Percentiles rank a stretch among this genome's conserved stretches.
These are phyloP conservation scores for Isotomurus palustris DNA, from an alignment of 2,888 invertebrate species.

Conservation along the genomic window DNA sequence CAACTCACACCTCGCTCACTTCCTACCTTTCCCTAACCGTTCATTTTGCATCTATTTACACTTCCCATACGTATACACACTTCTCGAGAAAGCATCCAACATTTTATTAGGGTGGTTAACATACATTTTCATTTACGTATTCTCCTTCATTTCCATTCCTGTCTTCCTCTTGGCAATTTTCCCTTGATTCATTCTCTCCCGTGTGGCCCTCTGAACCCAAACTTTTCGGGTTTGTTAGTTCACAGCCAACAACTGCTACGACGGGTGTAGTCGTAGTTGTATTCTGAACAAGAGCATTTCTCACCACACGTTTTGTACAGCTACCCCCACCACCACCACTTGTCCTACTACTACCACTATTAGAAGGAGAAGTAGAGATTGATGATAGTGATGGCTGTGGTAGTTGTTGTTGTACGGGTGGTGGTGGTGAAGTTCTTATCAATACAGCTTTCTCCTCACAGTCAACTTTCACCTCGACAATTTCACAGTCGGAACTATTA, in stretches of 20 bases:
- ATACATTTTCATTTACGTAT: slow-evolving; percentile 13
- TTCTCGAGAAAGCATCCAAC: background rate
- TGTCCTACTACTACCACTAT: too few relatives aligned
- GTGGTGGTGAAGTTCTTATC: too few relatives aligned
- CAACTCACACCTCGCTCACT: background rate
- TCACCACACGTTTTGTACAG: too few relatives aligned
- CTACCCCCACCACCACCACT: too few relatives aligned
- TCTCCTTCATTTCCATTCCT: slow-evolving; percentile 8
- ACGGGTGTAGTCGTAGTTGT: too few relatives aligned
- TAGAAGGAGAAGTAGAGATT: too few relatives aligned
- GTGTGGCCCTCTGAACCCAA: background rate
- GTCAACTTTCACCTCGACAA: background rate
- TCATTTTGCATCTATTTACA: background rate
- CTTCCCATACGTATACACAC: background rate
- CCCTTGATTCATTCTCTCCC: background rate
- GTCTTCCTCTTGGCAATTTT: slow-evolving; percentile 2
- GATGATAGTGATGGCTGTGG: too few relatives aligned
- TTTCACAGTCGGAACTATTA: background rate
- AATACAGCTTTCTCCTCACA: background rate
- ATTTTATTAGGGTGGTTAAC: slow-evolving; percentile 3
- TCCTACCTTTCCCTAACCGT: background rate
- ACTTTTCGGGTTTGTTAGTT: too few relatives aligned
- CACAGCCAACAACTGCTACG: too few relatives aligned
- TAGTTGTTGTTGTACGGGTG: too few relatives aligned
- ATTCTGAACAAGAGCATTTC: too few relatives aligned